These are phyloP conservation scores for Holothuria scabra DNA, from an alignment of 53 echinoderm and acorn worm species.

Conservation along the genomic window DNA sequence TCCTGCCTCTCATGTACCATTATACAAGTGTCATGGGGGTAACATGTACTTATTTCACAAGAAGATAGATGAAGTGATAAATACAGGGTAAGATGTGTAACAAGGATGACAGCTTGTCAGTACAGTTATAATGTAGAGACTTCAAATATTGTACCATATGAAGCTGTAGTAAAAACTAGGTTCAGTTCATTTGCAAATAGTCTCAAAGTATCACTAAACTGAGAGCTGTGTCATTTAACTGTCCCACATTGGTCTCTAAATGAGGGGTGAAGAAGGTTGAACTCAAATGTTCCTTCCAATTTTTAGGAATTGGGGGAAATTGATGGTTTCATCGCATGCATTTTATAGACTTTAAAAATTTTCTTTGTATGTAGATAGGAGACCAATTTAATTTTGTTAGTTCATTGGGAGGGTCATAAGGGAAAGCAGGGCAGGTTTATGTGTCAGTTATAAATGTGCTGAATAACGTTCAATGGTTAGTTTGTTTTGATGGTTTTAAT, in stretches of 20 bases:
- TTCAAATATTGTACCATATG: slow-evolving; percentile 13
- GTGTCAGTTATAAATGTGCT: no score
- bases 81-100: slow-evolving; percentile 33
- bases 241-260: slow-evolving; percentile 35
- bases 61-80: slow-evolving; percentile 35
- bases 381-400: no score
- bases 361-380: no score
- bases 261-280: slow-evolving; percentile 24
- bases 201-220: slow-evolving; percentile 27
- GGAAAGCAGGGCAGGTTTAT: no score
- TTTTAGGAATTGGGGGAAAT: no score
- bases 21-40: slow-evolving; percentile 42
- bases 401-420: no score
- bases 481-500: no score
- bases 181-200: slow-evolving; percentile 21
- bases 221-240: not conserved
- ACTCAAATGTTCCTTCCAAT: no score
- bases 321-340: no score
- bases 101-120: slow-evolving; percentile 40
- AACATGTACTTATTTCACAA: slow-evolving; percentile 41
- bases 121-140: slow-evolving; percentile 24
- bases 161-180: slow-evolving; percentile 17
- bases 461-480: no score
- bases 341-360: no score
- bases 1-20: slow-evolving; percentile 31